Conservation (phyloP, 2,113 vertebrate genomes). For the Nesoenas mayeri region DNA sequence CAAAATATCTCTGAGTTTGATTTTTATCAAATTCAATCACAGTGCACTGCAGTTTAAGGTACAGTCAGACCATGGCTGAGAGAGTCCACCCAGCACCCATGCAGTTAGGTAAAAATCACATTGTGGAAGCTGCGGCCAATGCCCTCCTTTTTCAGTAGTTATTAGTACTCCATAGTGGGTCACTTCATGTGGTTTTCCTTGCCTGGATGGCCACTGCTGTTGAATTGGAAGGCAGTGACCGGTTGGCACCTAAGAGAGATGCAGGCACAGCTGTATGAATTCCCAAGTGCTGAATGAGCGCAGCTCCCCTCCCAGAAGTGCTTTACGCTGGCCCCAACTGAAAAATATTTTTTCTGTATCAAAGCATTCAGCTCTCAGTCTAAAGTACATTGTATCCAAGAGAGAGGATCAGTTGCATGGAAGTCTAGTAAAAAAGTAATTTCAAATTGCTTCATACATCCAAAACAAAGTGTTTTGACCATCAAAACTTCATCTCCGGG, state of each 20-base stretch:
- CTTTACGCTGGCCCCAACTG: neutral
- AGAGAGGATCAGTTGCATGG: neutral
- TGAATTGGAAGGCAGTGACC: neutral
- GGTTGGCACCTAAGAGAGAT: neutral
- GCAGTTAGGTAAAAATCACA: neutral
- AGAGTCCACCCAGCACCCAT: neutral
- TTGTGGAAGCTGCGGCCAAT: neutral
- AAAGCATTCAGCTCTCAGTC: neutral
- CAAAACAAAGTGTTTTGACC: neutral
- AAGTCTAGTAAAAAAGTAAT: neutral
- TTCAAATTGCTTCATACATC: neutral
- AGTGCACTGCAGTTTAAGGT: neutral
- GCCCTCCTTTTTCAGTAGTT: neutral
- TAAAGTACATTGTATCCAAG: neutral
- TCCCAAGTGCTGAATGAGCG: neutral
- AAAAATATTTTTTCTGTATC: neutral
- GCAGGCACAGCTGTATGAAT: neutral
- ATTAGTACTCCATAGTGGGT: neutral
- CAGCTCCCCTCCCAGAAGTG: neutral
- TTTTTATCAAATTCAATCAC: neutral
- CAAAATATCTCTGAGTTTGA: neutral
- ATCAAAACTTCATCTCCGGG: neutral
- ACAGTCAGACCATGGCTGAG: neutral
- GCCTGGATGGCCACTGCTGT: neutral
- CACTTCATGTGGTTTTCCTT: neutral